Conservation (phyloP, 2,888 invertebrate species). For the Harpalus rubripes region DNA sequence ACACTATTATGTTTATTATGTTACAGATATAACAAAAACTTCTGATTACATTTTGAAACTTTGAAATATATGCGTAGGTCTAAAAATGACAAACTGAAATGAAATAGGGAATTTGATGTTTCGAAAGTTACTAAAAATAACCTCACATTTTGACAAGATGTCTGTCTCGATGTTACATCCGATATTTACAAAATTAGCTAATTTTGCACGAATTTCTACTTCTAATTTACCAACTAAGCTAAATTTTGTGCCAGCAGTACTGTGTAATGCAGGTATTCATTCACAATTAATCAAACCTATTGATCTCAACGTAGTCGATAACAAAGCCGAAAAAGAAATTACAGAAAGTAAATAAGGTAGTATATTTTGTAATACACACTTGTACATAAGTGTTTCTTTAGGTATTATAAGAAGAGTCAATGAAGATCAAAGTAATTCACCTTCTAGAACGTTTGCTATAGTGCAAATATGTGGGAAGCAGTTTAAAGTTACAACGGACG, state of each 20-base stretch:
- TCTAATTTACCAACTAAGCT: constrained; percentile 30
- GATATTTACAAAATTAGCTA: constrained; percentile 47
- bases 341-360: constrained; percentile 61
- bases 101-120: constrained; percentile 31
- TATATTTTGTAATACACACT: constrained; percentile 2
- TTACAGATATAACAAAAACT: constrained; percentile 28
- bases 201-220: constrained; percentile 24
- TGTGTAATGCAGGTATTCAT: constrained; percentile 22
- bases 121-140: constrained; percentile 35
- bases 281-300: constrained; percentile 43
- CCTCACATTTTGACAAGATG: constrained; percentile 54
- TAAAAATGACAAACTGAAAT: constrained; percentile 28
- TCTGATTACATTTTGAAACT: constrained; percentile 31
- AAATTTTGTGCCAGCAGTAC: constrained; percentile 11
- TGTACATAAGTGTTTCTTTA: constrained; percentile 63
- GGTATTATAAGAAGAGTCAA: constrained; percentile 84
- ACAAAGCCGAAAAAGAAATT: constrained; percentile 41
- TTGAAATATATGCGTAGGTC: constrained; percentile 19
- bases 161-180: constrained; percentile 31
- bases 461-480: constrained; percentile 91
- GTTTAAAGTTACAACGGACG: constrained; percentile 91
- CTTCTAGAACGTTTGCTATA: constrained; percentile 88
- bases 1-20: constrained; percentile 17
- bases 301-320: constrained; percentile 40
- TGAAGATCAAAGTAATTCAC: constrained; percentile 78